Evolutionary conservation across 2,797 vertebrate genomes (phyloP).

Genomic region (Amphiprion clarkii): DNA sequence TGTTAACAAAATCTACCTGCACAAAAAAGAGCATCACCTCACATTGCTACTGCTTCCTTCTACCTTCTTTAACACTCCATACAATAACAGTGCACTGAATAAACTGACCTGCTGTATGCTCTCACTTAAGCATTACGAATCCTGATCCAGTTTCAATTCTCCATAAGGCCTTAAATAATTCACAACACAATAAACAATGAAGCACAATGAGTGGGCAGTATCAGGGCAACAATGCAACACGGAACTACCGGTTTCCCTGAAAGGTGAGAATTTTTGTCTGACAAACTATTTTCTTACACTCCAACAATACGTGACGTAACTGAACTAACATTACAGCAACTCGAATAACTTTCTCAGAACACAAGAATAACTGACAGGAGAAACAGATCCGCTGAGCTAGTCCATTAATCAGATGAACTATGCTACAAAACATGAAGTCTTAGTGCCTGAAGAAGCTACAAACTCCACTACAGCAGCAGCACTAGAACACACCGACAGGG

Average conservation of each 20-base stretch:
- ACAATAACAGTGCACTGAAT: constrained; percentile 57
- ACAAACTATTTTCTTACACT: constrained; percentile 35
- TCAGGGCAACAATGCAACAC: constrained; percentile 55
- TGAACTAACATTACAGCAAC: constrained; percentile 45
- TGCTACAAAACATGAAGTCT: background rate
- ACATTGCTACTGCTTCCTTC: constrained; percentile 37
- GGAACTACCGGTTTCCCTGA: constrained; percentile 64
- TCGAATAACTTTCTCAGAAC: constrained; percentile 42
- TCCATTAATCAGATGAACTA: constrained; percentile 28
- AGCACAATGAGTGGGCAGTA: constrained; percentile 65
- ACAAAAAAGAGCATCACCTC: constrained; percentile 61
- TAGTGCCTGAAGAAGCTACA: background rate
- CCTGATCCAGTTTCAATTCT: constrained; percentile 70
- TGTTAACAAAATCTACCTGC: constrained; percentile 1
- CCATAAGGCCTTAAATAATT: constrained; percentile 46
- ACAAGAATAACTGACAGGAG: constrained; percentile 29
- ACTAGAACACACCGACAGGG: background rate
- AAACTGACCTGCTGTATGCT: constrained; percentile 60
- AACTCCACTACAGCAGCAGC: background rate
- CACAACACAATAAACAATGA: constrained; percentile 76
- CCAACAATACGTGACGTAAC: constrained; percentile 44
- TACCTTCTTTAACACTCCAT: constrained; percentile 31
- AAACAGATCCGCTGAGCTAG: constrained; percentile 26
- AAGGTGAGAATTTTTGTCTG: constrained; percentile 64
- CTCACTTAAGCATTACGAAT: constrained; percentile 63